phyloP scores from a whole-genome alignment of 2,113 vertebrate genomes.

The Ceuthmochares aereus region DNA sequence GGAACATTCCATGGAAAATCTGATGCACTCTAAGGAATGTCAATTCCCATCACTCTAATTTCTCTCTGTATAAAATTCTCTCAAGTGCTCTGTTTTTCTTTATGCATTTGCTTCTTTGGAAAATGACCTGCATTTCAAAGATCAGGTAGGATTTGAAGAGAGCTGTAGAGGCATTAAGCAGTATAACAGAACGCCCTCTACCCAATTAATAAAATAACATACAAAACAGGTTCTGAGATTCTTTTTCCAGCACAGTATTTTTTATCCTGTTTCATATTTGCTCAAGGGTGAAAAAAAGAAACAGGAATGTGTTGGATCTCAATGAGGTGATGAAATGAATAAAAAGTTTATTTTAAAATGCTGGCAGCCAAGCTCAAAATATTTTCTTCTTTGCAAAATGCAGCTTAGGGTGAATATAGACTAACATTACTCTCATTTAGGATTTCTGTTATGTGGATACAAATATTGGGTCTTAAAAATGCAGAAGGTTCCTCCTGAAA shows the following conservation, averaged over 20 bases:
- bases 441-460: conserved; percentile 69
- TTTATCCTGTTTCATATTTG: not conserved
- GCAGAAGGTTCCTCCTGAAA: conserved; percentile 73
- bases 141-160: conserved; percentile 40
- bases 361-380: conserved; percentile 6
- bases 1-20: conserved; percentile 57
- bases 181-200: not conserved
- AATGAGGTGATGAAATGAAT: conserved; percentile 23
- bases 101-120: conserved; percentile 33
- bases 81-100: conserved; percentile 28
- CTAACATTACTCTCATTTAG: conserved; percentile 68
- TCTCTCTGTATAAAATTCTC: conserved; percentile 2
- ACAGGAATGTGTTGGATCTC: not conserved
- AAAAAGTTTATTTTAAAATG: conserved; percentile 6
- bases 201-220: conserved; percentile 20
- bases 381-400: conserved; percentile 50
- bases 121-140: conserved; percentile 42
- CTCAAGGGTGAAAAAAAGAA: not conserved
- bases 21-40: conserved; percentile 36
- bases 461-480: conserved; percentile 72
- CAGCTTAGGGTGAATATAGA: conserved; percentile 45
- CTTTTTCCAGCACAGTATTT: not conserved
- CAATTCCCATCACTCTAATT: conserved; percentile 41
- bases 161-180: conserved; percentile 10
- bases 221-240: not conserved